Evolutionary conservation across 2,888 invertebrate genomes (phyloP), one percentile per base, ranked within the genome.

Genomic region (Limnephilus auricula): DNA sequence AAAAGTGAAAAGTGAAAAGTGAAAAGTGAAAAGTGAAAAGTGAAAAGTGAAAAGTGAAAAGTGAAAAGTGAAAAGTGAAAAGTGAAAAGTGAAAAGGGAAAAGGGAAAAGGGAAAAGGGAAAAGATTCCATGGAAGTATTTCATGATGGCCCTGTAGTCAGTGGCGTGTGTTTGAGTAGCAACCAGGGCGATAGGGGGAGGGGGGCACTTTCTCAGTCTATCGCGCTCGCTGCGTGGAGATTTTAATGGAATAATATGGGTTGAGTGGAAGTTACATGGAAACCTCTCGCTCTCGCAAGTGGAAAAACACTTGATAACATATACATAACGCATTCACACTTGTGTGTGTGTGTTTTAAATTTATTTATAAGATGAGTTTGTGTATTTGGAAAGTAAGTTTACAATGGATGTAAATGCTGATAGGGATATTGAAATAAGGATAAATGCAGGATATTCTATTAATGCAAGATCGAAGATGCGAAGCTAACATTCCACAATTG

Each of bases 221-320:
- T 79, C 37, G 79, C 89, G 13, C 30, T 2, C 78, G 79, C 13
- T 79, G 34, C 40, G 12, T 78, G 89, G 30, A 89, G 30, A 30
- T 89, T 89, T 89, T 40, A 89, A 89, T 86, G 86, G 86, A 86
- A 86, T 86, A 86, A 50, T 86, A 86, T 50, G 86, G 86, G 86
- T 6, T 50, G 65, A 86, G 86, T 50, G 86, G 50, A 31, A 86
- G 86, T 50, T 50, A 86, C 65, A 31, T 5, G 84, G 86, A 86
- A 50, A 86, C 30, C 86, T 50, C 65, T 86, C 65, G 65, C 2
- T 15, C 2, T 15, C 25, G 65, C 31, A 86, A 86, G 32, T 86
- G 50, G 34, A 50, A 86, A 86, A 86, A 86, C 86, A 86, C 86
- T 86, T 86, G 65, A 86, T 86, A 50, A 86, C 65, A 25, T 86